Conservation (phyloP, 2,888 invertebrate species). For the Rhamnusium bicolor region DNA sequence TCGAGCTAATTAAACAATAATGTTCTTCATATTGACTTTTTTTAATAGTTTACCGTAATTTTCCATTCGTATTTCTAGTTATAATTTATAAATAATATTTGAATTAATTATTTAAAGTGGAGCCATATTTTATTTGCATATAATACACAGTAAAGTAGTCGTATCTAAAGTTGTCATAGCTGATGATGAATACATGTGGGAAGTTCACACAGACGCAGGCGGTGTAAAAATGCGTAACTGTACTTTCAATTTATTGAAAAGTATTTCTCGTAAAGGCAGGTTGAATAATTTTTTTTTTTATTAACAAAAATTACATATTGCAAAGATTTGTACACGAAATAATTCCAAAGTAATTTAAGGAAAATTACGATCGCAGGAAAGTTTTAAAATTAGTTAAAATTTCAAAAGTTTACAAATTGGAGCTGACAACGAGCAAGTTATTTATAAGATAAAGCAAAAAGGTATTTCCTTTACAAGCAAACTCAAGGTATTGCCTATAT, state of each 20-base stretch:
- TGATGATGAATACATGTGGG: slow-evolving; percentile 5
- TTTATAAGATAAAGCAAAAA: not conserved
- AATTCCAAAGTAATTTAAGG: not conserved
- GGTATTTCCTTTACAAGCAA: no score
- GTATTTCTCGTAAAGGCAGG: not conserved
- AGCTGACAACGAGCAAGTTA: no score
- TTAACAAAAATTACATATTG: not conserved
- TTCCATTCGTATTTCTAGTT: not conserved
- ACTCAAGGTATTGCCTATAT: no score
- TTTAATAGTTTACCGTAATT: not conserved
- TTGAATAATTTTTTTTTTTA: not conserved
- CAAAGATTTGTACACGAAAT: not conserved
- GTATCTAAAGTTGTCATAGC: not conserved
- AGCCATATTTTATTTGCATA: not conserved
- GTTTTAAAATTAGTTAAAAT: not conserved
- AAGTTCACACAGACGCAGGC: not conserved
- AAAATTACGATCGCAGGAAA: not conserved
- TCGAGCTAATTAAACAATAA: no score
- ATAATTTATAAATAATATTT: slow-evolving; percentile 2
- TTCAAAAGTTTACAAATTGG: not conserved
- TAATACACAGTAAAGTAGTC: slow-evolving; percentile 8
- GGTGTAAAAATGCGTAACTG: not conserved
- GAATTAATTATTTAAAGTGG: not conserved
- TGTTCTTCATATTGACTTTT: no score
- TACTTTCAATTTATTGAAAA: not conserved